Conservation (phyloP, 2,888 invertebrate genomes). For the Orthonychiurus folsomi region DNA sequence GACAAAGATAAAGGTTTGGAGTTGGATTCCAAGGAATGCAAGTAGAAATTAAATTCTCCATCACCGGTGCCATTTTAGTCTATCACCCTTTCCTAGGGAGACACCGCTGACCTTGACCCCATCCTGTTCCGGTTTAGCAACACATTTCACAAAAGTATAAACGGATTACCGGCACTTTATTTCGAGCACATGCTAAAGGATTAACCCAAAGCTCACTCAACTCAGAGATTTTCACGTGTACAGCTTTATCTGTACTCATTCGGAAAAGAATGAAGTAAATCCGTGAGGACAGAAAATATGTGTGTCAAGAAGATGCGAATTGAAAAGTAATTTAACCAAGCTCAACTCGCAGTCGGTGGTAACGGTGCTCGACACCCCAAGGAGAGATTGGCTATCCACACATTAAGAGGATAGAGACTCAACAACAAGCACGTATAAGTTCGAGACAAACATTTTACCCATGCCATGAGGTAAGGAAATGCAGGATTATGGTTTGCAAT, state of each 20-base stretch:
- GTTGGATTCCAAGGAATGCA: slow-evolving; percentile 1
- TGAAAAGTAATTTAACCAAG: not conserved
- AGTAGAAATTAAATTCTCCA: slow-evolving; percentile 4
- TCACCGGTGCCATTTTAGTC: not conserved
- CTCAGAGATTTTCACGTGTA: not conserved
- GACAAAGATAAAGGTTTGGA: not conserved
- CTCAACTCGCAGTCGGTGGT: too few relatives aligned
- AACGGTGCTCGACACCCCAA: slow-evolving; percentile 1
- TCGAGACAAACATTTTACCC: too few relatives aligned
- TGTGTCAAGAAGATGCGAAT: not conserved
- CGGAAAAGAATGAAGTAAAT: not conserved
- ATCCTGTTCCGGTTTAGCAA: too few relatives aligned
- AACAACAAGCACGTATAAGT: too few relatives aligned
- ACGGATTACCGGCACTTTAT: not conserved
- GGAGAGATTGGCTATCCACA: not conserved
- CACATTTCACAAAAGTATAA: too few relatives aligned
- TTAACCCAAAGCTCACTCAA: not conserved
- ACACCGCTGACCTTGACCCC: too few relatives aligned
- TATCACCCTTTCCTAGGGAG: too few relatives aligned
- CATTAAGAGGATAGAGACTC: not conserved
- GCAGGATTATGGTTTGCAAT: not conserved
- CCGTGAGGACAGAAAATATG: not conserved
- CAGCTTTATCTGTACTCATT: not conserved
- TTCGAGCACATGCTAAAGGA: too few relatives aligned
- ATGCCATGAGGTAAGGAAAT: too few relatives aligned